These are phyloP conservation scores for Ranitomeya imitator DNA, from an alignment of 2,113 vertebrate species.

Conservation along the genomic window DNA sequence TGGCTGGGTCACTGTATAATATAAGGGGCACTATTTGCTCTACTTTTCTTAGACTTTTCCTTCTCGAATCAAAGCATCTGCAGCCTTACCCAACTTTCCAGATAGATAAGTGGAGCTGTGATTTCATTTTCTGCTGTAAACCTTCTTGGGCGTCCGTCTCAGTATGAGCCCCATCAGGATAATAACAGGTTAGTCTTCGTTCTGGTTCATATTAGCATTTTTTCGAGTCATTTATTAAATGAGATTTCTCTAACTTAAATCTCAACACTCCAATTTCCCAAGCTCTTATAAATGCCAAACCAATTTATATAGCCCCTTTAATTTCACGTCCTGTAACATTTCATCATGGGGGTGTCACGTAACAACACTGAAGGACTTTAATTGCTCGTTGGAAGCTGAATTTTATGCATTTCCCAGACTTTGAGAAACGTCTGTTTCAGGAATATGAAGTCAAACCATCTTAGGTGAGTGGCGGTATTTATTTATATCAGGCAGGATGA, in stretches of 20 bases:
- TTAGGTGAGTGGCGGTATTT: not conserved
- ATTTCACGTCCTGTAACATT: not conserved
- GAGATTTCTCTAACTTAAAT: not conserved
- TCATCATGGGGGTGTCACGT: slow-evolving; percentile 16
- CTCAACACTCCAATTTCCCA: not conserved
- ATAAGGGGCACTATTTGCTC: too few relatives aligned
- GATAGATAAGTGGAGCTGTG: not conserved
- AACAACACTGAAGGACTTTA: slow-evolving; percentile 7
- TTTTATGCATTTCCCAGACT: not conserved
- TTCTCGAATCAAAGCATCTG: not conserved
- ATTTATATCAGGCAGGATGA: not conserved
- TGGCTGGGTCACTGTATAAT: too few relatives aligned
- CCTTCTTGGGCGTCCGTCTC: not conserved
- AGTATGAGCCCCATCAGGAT: not conserved
- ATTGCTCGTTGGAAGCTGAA: slow-evolving; percentile 32
- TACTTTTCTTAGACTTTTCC: too few relatives aligned
- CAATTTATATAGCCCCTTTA: slow-evolving; percentile 28
- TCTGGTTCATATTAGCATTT: not conserved
- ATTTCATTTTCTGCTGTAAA: not conserved
- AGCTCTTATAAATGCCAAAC: slow-evolving; percentile 40
- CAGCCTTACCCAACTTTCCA: not conserved
- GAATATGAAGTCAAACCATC: not conserved
- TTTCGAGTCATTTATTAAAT: slow-evolving; percentile 1
- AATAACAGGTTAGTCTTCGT: not conserved
- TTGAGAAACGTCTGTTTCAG: not conserved